Evolutionary conservation across 2,888 invertebrate genomes (phyloP), one percentile per base, ranked within the genome.

Genomic region (Epinotia demarniana): DNA sequence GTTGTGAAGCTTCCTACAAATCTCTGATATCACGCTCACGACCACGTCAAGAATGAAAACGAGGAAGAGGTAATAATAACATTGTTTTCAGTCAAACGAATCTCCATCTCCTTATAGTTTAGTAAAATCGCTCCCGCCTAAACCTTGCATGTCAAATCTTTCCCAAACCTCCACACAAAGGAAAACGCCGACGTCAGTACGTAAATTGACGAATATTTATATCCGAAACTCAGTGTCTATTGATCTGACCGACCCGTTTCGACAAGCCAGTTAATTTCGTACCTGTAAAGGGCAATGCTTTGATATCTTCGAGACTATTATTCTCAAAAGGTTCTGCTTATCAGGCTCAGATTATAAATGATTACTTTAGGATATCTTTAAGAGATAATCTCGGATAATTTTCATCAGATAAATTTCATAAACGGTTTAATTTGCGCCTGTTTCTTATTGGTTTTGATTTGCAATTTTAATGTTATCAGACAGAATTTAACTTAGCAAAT

Each of bases 171-270:
- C 80, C 81, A 85, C 64, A 78, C 79, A 89, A 90, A 91, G 89
- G 89, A 84, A 86, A 86, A 82, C 81, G 82, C 85, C 82, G 79
- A 85, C 87, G 87, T 85, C 87, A 87, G 84, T 82, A 49, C 64
- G 49, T 64, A 84, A 86, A 89, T 89, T 89, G 89, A 90, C 88
- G 89, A 87, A 89, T 90, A 90, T 90, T 90, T 89, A 89, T 88
- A 87, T 87, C 86, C 86, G 86, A 88, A 89, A 90, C 70, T 87
- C 88, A 84, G 81, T 84, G 82, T 86, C 86, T 83, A 84, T 79
- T 79, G 81, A 82, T 77, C 77, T 75, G 78, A 79, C 80, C 78
- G 79, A 74, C 70, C 74, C 79, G 78, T 79, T 80, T 80, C 77
- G 79, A 67, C 72, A 58, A 70, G 77, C 53, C n/a, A 46, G 68